phyloP scores from a whole-genome alignment of 2,888 invertebrate genomes.

The Zaprionus lineosus region DNA sequence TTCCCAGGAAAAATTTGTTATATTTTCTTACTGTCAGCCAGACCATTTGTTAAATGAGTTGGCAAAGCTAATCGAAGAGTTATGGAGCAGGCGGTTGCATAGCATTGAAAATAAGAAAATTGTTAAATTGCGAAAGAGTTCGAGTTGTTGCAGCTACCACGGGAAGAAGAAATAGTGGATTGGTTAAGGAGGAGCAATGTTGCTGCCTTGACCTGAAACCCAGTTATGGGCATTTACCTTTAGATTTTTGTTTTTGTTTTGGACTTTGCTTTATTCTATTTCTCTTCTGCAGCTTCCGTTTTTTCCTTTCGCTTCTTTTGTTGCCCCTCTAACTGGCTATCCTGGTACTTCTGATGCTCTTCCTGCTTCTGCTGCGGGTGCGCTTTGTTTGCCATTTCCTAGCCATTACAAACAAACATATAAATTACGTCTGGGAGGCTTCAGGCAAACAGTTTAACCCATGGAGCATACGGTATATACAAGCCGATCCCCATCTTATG shows the following conservation, averaged over 20 bases:
- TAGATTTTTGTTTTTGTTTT: too few relatives aligned
- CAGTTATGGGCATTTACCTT: not conserved
- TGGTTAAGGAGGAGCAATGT: not conserved
- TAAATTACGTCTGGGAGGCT: conserved; percentile 49
- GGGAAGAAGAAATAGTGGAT: conserved; percentile 4
- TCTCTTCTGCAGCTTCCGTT: conserved; percentile 2
- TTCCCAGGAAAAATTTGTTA: conserved; percentile 61
- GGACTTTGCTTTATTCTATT: too few relatives aligned
- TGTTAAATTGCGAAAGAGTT: conserved; percentile 12
- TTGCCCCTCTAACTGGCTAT: too few relatives aligned
- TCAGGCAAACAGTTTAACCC: conserved; percentile 44
- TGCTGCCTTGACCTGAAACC: conserved; percentile 52
- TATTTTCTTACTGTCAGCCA: conserved; percentile 71
- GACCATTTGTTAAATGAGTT: conserved; percentile 76
- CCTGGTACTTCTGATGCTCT: too few relatives aligned
- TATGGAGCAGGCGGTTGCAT: conserved; percentile 35
- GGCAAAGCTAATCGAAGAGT: conserved; percentile 76
- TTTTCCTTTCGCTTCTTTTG: too few relatives aligned
- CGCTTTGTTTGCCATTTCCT: conserved; percentile 24
- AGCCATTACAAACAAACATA: conserved; percentile 41
- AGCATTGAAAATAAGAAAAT: conserved; percentile 3
- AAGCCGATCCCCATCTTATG: not conserved
- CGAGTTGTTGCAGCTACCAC: conserved; percentile 15
- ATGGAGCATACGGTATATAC: conserved; percentile 41
- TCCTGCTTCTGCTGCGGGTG: conserved; percentile 2